Evolutionary conservation across 2,888 invertebrate species (phyloP).

Genomic region (Morpho achilles): DNA sequence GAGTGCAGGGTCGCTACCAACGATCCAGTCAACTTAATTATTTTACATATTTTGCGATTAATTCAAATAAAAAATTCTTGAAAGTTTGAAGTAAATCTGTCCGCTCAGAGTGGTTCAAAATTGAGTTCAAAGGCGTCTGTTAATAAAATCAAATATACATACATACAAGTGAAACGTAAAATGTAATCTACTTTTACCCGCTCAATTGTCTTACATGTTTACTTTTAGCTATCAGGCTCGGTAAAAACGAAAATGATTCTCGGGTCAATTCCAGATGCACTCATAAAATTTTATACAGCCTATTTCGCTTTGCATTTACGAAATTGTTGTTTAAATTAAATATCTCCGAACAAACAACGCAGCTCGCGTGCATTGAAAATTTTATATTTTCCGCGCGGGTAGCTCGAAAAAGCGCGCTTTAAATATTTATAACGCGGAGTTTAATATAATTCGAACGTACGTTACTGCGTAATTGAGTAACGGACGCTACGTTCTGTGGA

Average conservation of each 20-base stretch:
- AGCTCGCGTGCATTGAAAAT: slow-evolving; percentile 7
- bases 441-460: slow-evolving; percentile 16
- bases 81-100: too few species aligned
- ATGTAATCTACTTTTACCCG: too few species aligned
- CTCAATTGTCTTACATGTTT: too few species aligned
- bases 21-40: too few species aligned
- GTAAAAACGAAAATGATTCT: neutral
- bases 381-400: slow-evolving; percentile 9
- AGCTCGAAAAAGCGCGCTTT: slow-evolving; percentile 7
- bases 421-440: slow-evolving; percentile 20
- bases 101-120: too few species aligned
- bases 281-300: slow-evolving; percentile 4
- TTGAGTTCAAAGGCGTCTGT: too few species aligned
- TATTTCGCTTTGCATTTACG: slow-evolving; percentile 3
- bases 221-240: too few species aligned
- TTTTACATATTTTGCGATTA: too few species aligned
- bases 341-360: slow-evolving; percentile 2
- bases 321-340: slow-evolving; percentile 10
- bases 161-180: too few species aligned
- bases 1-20: too few species aligned
- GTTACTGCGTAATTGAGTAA: slow-evolving; percentile 22
- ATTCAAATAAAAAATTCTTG: too few species aligned
- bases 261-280: neutral
- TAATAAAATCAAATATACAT: too few species aligned
- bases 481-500: slow-evolving; percentile 17